Percentiles rank a stretch among this genome's conserved stretches.
phyloP scores from a whole-genome alignment of 2,888 invertebrate species.

The Lycophotia porphyrea region DNA sequence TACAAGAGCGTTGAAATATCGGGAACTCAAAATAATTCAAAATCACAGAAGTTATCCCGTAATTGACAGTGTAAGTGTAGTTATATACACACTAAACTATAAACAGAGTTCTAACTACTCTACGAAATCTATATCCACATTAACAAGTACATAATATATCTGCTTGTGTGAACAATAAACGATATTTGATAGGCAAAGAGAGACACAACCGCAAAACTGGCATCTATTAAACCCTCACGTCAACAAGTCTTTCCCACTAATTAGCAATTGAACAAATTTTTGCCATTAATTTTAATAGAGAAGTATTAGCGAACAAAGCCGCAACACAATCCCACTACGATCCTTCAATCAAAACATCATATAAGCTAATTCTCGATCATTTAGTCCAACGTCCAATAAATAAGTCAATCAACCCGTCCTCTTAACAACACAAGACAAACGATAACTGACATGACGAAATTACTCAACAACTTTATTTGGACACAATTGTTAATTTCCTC shows the following conservation, averaged over 20 bases:
- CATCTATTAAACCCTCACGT: background rate
- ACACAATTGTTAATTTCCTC: slow-evolving; percentile 90
- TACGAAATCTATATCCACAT: too few relatives aligned
- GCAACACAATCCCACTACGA: slow-evolving; percentile 34
- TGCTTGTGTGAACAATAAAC: background rate
- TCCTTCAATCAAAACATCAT: slow-evolving; percentile 63
- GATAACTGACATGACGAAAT: slow-evolving; percentile 88
- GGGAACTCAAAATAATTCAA: too few relatives aligned
- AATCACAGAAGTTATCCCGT: too few relatives aligned
- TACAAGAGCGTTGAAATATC: too few relatives aligned
- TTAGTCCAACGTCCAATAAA: slow-evolving; percentile 74
- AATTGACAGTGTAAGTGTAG: too few relatives aligned
- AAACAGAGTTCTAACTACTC: background rate
- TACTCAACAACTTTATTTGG: slow-evolving; percentile 88
- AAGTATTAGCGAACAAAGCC: slow-evolving; percentile 34
- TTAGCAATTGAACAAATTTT: background rate
- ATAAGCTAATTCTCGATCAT: slow-evolving; percentile 67
- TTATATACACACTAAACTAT: too few relatives aligned
- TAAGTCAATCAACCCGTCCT: slow-evolving; percentile 80
- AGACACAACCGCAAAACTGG: background rate
- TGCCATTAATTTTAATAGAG: background rate
- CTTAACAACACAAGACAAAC: slow-evolving; percentile 77
- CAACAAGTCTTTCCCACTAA: background rate
- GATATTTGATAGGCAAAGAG: background rate
- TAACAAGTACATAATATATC: background rate